A percentile compares a stretch with the other conserved stretches of the same genome.
Conservation (phyloP, 2,888 invertebrate species). For the Beris chalybata region DNA sequence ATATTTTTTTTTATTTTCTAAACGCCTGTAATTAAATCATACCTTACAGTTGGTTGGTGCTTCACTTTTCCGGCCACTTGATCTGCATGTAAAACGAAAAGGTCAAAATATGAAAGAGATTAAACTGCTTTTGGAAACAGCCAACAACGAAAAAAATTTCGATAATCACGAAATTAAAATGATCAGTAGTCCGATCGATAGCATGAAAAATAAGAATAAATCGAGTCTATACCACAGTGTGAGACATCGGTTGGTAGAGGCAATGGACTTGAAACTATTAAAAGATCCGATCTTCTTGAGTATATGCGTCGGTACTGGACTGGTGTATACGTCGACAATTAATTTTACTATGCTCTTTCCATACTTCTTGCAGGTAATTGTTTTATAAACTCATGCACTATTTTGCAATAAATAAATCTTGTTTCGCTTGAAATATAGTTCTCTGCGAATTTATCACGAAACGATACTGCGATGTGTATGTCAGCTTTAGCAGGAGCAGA, state of each 20-base stretch:
- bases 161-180: slow-evolving; percentile 22
- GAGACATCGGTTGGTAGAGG: slow-evolving; percentile 50
- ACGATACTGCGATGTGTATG: slow-evolving; percentile 69
- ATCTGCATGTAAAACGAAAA: slow-evolving; percentile 57
- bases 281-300: slow-evolving; percentile 67
- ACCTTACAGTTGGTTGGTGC: slow-evolving; percentile 61
- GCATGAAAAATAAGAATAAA: neutral
- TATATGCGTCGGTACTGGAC: slow-evolving; percentile 67
- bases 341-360: slow-evolving; percentile 73
- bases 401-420: slow-evolving; percentile 2
- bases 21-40: neutral
- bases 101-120: slow-evolving; percentile 49
- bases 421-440: slow-evolving; percentile 41
- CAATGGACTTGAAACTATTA: slow-evolving; percentile 67
- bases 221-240: slow-evolving; percentile 43
- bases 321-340: slow-evolving; percentile 68
- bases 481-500: slow-evolving; percentile 71
- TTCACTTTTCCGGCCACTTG: slow-evolving; percentile 62
- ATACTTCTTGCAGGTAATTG: slow-evolving; percentile 63
- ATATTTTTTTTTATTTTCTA: neutral
- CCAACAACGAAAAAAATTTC: slow-evolving; percentile 39
- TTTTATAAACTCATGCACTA: slow-evolving; percentile 3
- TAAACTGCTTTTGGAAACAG: slow-evolving; percentile 43
- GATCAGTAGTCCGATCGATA: neutral
- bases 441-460: slow-evolving; percentile 53